These are phyloP conservation scores for Pomatostomus ruficeps DNA, from an alignment of 2,113 vertebrate genomes.

Conservation along the genomic window DNA sequence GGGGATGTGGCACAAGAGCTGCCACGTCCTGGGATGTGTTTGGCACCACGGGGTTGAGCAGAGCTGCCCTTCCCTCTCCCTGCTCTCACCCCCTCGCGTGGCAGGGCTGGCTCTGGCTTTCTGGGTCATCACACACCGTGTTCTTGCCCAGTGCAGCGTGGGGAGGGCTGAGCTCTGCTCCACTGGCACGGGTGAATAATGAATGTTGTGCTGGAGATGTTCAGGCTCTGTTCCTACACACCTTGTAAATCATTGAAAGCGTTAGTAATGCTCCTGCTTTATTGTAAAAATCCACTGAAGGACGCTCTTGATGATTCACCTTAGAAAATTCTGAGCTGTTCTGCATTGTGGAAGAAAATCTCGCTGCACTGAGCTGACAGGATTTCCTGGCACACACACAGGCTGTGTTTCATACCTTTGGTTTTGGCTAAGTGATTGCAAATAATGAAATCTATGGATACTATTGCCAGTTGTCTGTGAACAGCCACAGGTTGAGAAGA, in stretches of 20 bases:
- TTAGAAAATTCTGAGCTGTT: not conserved
- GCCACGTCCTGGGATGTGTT: fast-evolving
- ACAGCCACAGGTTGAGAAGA: not conserved
- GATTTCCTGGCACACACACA: not conserved
- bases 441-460: not conserved
- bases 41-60: not conserved
- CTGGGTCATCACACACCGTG: not conserved
- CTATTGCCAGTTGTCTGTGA: not conserved
- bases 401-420: not conserved
- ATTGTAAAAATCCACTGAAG: not conserved
- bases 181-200: not conserved
- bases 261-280: not conserved
- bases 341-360: not conserved
- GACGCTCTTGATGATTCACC: not conserved
- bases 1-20: not conserved
- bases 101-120: not conserved
- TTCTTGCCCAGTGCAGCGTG: not conserved
- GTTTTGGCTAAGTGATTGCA: not conserved
- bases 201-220: not conserved
- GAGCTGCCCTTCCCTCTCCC: not conserved
- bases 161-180: not conserved
- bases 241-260: not conserved
- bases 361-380: not conserved
- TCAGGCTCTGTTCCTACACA: not conserved
- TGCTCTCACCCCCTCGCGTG: not conserved